phyloP scores from a whole-genome alignment of 2,888 invertebrate species.

The Epinotia brunnichana region DNA sequence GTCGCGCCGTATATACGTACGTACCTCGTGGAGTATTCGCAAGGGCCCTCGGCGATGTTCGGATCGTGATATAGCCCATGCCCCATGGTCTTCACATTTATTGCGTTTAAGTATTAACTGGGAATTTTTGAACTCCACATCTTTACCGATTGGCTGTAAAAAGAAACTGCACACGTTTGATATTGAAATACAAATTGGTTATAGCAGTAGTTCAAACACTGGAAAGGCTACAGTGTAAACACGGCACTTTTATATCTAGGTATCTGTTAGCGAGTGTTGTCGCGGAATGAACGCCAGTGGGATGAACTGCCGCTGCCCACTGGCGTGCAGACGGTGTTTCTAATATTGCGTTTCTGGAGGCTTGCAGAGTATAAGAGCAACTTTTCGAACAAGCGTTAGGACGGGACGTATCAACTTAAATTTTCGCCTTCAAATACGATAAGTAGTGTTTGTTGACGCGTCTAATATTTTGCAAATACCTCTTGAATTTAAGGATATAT shows the following conservation, averaged over 20 bases:
- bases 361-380: no score
- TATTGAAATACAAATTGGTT: not conserved
- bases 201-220: no score
- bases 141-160: not conserved
- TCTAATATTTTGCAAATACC: no score
- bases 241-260: not conserved
- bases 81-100: conserved; percentile 29
- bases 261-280: not conserved
- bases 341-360: no score
- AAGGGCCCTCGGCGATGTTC: conserved; percentile 54
- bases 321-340: no score
- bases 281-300: no score
- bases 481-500: no score
- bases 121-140: not conserved
- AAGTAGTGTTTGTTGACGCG: no score
- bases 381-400: no score
- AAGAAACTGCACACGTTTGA: not conserved
- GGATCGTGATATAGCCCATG: conserved; percentile 55
- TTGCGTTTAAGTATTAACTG: conserved; percentile 23
- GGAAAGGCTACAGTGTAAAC: not conserved
- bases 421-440: no score
- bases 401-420: no score
- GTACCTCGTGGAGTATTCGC: conserved; percentile 37
- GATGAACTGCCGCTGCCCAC: no score
- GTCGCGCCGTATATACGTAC: conserved; percentile 41